Base-by-base conservation (phyloP, 1,140 invertebrate species). In the Drosophila albomicans region DNA sequence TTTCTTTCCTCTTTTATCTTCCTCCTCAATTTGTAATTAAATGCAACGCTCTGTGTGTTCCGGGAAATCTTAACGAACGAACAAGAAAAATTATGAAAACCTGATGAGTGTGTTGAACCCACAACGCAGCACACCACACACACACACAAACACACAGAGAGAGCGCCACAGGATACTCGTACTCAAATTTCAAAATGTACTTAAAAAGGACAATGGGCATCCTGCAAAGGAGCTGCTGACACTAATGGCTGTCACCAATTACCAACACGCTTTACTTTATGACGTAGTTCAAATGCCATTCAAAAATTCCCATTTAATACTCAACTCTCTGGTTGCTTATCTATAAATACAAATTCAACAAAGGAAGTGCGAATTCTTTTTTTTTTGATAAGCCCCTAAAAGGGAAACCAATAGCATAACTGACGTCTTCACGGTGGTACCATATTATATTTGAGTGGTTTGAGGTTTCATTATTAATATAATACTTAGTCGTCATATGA, bases 21-120 rank as follows among this genome's bases (percentile, higher is more conserved):
- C 38, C 63, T 62, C 67, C 61, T 54, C 67, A 70, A 70, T 70
- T 70, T 70, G 67, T 70, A 70, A 70, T 70, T 70, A 70, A 70
- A 70, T 62, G 67, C 67, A 57, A 70, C 56, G 46, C 56, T 54
- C 63, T 65, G 51, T 65, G 62, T 65, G 63, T 69, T 69, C 66
- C 66, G 66, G 66, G 56, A 69, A 69, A 69, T 58, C 46, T 59
- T 51, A 35, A 49, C 65, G 28, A 59, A 41, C 65, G 10, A 38
- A 11, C 49, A 20, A 57, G 30, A 61, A 59, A 64, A 69, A 38
- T 61, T 69, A 69, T 69, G 56, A 69, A 69, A 69, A 69, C 58
- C 56, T 59, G 56, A 59, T 61, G 66, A 69, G 66, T 61, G 20
- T 69, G 66, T 69, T 69, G 66, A 69, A 69, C 66, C 45, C 56